Evolutionary conservation across 2,113 vertebrate genomes (phyloP), one percentile per base, ranked within the genome.

Genomic region (Microcebus griseorufus): DNA sequence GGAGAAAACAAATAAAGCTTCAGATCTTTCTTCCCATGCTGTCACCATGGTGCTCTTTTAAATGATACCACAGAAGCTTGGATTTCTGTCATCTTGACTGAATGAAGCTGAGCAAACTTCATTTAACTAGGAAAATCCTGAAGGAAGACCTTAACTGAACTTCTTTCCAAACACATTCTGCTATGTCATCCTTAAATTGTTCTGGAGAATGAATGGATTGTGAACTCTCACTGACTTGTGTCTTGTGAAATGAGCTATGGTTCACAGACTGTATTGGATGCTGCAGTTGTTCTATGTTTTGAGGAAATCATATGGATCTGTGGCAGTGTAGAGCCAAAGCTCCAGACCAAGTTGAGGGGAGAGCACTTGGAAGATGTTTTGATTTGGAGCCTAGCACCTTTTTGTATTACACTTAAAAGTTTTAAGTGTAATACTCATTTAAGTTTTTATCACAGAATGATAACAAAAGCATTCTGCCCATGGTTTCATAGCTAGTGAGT

Each of bases 1-100:
- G 34, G 60, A 88, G 55, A 83, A 75, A 93, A 92, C 45, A 83
- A 93, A 92, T 34, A 83, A 82, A 83, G 25, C 70, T 90, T 94
- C 48, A 60, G 29, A 6, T 64, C 60, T 87, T 78, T 93, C 93
- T 92, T n/a, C 64, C 9, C 62, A 6, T 83, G 17, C 58, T 70
- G 11, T 85, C 51, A n/a, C 65, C 51, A 32, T 60, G 14, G 60
- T 78, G 53, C 39, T 73, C 39, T 93, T 88, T n/a, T 60, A 83
- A 90, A 70, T 48, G 53, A 81, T 58, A 65, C 17, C 14, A 70
- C n/a, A 64, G 42, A 83, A 39, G 37, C 82, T 88, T 95, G 88
- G 48, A 86, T 93, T 84, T 96, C 65, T 94, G 48, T 97, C 72
- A 67, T 60, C 58, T 27, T 42, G 76, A 69, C 32, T 65, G n/a